Evolutionary conservation across 2,888 invertebrate species (phyloP).

Genomic region (Tinea trinotella): DNA sequence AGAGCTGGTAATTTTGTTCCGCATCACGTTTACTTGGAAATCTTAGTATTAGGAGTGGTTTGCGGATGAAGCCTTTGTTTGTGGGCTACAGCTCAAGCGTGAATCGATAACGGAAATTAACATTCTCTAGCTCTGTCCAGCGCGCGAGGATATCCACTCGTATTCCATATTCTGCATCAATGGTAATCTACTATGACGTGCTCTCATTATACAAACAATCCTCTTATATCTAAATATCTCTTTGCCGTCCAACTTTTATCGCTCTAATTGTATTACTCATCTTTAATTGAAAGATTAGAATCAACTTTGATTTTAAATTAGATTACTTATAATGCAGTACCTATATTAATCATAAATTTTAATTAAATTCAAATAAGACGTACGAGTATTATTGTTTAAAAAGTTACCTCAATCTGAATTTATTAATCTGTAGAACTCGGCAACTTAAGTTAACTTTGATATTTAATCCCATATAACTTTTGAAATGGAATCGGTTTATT

Average conservation of each 20-base stretch:
- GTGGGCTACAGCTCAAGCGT: not conserved
- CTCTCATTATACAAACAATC: not conserved
- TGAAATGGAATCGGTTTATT: not conserved
- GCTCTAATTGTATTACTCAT: too few species aligned
- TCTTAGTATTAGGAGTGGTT: constrained; percentile 12
- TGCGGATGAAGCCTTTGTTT: constrained; percentile 16
- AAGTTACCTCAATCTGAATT: constrained; percentile 16
- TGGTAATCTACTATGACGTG: not conserved
- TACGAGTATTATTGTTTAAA: constrained; percentile 11
- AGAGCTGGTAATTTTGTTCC: not conserved
- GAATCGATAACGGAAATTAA: constrained; percentile 18
- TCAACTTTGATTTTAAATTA: not conserved
- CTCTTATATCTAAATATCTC: constrained; percentile 3
- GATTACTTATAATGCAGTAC: not conserved
- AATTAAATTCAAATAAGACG: constrained; percentile 11
- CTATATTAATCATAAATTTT: constrained; percentile 16
- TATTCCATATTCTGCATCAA: constrained; percentile 1
- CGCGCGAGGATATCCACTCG: constrained; percentile 5
- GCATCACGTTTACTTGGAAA: constrained; percentile 3
- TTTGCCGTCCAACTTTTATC: too few species aligned
- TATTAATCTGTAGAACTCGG: constrained; percentile 1
- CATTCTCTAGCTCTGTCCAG: constrained; percentile 13
- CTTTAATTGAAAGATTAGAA: too few species aligned
- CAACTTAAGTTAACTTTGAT: constrained; percentile 17
- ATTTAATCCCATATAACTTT: not conserved